Percentiles rank a stretch among this genome's conserved stretches.
Conservation (phyloP, 2,888 invertebrate genomes). For the Melipona beecheii region DNA sequence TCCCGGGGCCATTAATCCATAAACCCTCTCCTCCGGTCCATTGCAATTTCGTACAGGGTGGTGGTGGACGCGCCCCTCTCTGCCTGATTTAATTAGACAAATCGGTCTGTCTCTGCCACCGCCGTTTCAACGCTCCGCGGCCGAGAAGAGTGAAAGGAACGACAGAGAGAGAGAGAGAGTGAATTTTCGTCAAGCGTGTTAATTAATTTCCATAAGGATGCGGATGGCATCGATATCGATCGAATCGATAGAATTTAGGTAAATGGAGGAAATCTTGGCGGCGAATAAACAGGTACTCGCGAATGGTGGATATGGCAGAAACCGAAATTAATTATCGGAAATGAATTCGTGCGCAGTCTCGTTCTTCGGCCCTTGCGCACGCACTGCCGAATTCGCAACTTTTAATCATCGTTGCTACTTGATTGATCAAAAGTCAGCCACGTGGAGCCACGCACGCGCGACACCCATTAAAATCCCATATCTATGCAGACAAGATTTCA, state of each 20-base stretch:
- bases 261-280: too few relatives aligned
- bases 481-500: too few relatives aligned
- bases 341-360: not conserved
- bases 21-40: constrained; percentile 59
- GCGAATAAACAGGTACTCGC: too few relatives aligned
- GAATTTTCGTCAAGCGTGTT: not conserved
- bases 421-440: too few relatives aligned
- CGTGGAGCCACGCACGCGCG: too few relatives aligned
- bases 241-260: not conserved
- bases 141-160: not conserved
- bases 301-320: too few relatives aligned
- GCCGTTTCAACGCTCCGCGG: constrained; percentile 2
- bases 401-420: too few relatives aligned
- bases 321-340: too few relatives aligned
- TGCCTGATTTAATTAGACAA: constrained; percentile 69
- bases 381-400: too few relatives aligned
- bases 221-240: too few relatives aligned
- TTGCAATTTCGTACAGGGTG: constrained; percentile 61
- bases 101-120: constrained; percentile 57
- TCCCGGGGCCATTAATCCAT: constrained; percentile 70
- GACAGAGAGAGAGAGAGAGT: not conserved
- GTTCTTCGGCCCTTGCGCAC: not conserved
- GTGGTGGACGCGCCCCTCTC: constrained; percentile 25
- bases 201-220: not conserved
- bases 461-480: too few relatives aligned